Percentiles rank a stretch among this genome's conserved stretches.
phyloP scores from a whole-genome alignment of 2,113 vertebrate species.

The Catharus minimus region DNA sequence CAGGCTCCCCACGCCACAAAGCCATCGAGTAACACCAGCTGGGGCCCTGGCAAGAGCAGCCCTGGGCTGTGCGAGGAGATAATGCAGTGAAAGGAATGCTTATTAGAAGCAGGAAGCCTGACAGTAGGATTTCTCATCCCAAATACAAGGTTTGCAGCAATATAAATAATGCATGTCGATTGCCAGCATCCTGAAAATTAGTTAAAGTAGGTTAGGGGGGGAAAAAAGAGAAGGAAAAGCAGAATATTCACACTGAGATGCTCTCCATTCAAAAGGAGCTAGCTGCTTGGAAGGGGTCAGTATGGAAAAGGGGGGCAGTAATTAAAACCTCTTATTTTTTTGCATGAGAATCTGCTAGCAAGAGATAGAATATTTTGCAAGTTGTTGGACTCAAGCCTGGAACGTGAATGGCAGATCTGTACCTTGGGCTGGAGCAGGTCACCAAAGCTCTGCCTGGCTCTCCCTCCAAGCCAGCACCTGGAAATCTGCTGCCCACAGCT shows the following conservation, averaged over 20 bases:
- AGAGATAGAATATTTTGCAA: not conserved
- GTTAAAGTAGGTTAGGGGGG: conserved; percentile 8
- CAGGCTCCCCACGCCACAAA: conserved; percentile 33
- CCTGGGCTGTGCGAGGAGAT: conserved; percentile 22
- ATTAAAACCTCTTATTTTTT: not conserved
- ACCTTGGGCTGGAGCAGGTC: not conserved
- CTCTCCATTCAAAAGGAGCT: not conserved
- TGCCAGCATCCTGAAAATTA: conserved; percentile 56
- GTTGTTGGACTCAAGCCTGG: not conserved
- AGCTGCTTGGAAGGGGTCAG: not conserved
- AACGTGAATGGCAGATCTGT: rapidly evolving
- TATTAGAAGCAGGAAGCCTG: conserved; percentile 42
- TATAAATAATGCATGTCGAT: conserved; percentile 59
- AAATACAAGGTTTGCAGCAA: conserved; percentile 28
- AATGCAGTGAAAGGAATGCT: conserved; percentile 47
- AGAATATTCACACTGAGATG: not conserved
- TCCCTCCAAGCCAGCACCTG: not conserved
- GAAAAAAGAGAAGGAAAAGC: not conserved
- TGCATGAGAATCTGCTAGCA: not conserved
- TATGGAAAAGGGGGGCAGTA: not conserved
- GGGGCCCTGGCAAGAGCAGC: conserved; percentile 61
- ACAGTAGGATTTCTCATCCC: conserved; percentile 40
- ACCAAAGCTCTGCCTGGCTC: not conserved
- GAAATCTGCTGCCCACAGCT: not conserved
- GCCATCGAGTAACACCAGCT: conserved; percentile 49